Conservation (phyloP, 2,797 vertebrate species). For the Taenioides sp. region DNA sequence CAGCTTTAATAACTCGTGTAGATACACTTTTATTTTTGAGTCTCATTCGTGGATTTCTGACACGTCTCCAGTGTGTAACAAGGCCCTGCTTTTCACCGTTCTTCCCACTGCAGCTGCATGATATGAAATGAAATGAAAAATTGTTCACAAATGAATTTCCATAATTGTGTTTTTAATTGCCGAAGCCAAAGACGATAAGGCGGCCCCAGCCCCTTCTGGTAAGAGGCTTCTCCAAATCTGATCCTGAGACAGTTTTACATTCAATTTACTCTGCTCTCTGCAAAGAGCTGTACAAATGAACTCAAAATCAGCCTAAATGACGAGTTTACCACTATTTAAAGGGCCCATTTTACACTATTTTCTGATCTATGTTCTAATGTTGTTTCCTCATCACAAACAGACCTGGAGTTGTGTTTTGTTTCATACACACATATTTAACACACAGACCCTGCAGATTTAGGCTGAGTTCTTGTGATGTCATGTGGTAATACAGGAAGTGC, state of each 20-base stretch:
- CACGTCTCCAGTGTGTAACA: not conserved
- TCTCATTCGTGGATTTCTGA: no score
- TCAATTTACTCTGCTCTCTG: conserved; percentile 28
- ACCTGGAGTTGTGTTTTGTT: no score
- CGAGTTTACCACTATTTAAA: not conserved
- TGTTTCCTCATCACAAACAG: no score
- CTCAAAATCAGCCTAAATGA: not conserved
- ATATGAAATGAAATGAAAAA: conserved; percentile 56
- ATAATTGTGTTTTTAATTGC: conserved; percentile 69
- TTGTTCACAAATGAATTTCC: conserved; percentile 60
- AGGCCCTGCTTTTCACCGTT: not conserved
- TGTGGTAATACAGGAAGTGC: no score
- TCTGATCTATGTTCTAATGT: no score
- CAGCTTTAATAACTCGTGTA: no score
- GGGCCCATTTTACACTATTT: no score
- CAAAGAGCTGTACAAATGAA: conserved; percentile 20
- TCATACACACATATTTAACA: no score
- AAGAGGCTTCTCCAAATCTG: conserved; percentile 47
- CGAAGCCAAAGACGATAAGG: conserved; percentile 62
- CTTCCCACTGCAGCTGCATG: conserved; percentile 33
- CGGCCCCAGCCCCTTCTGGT: conserved; percentile 75
- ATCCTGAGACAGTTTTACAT: conserved; percentile 15
- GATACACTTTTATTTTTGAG: no score
- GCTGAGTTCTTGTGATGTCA: no score
- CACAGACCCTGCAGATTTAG: no score